Percentiles rank a stretch among this genome's conserved stretches.
Conservation (phyloP, 2,113 vertebrate genomes). For the Actinemys pallida region DNA sequence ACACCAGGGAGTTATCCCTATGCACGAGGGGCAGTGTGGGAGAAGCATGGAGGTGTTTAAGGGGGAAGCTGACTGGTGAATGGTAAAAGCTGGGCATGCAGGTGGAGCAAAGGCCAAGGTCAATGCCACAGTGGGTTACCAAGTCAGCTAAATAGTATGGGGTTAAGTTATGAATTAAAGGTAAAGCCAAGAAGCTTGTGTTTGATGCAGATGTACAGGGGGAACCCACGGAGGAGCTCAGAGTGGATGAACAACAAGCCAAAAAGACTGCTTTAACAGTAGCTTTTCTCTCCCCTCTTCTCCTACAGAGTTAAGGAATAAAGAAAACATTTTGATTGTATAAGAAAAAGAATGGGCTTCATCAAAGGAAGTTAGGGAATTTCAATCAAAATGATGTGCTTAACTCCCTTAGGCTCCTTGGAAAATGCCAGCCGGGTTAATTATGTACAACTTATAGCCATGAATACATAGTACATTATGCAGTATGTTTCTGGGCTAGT, state of each 20-base stretch:
- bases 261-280: not conserved
- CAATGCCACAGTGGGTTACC: not conserved
- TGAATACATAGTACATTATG: not conserved
- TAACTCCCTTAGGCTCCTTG: not conserved
- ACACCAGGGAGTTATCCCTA: not conserved
- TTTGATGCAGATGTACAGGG: not conserved
- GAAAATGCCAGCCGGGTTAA: not conserved
- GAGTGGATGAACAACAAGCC: not conserved
- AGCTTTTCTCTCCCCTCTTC: not conserved
- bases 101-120: not conserved
- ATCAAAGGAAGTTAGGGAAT: not conserved
- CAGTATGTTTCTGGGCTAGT: not conserved
- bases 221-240: not conserved
- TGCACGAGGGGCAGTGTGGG: not conserved
- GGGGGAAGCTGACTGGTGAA: not conserved
- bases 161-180: slow-evolving; percentile 25
- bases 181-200: not conserved
- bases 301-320: slow-evolving; percentile 11
- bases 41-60: not conserved
- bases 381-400: not conserved
- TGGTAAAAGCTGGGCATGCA: not conserved
- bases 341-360: slow-evolving; percentile 18
- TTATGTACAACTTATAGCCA: not conserved
- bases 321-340: not conserved
- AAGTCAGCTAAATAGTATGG: not conserved